Evolutionary conservation across 2,888 invertebrate species (phyloP).

Genomic region (Macrophya alboannulata): DNA sequence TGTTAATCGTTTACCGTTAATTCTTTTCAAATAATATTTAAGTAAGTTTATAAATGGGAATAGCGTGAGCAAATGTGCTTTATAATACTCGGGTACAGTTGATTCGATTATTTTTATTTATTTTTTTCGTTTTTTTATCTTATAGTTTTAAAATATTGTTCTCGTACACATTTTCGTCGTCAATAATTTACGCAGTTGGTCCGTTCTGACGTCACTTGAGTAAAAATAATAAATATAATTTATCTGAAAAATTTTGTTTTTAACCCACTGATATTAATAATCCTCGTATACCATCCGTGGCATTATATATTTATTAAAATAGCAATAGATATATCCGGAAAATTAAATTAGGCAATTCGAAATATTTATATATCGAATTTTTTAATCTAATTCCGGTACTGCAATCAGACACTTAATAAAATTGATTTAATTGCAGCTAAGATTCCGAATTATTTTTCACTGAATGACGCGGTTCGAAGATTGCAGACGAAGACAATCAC

Average conservation of each 20-base stretch:
- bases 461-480: not conserved
- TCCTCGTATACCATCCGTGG: not conserved
- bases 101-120: not conserved
- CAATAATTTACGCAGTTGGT: not conserved
- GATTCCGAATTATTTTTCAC: constrained; percentile 1
- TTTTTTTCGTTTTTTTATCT: not conserved
- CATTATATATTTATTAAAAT: not conserved
- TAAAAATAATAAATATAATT: constrained; percentile 10
- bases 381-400: not conserved
- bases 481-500: not conserved
- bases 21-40: not conserved
- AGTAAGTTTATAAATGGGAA: not conserved
- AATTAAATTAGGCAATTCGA: not conserved
- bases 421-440: not conserved
- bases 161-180: constrained; percentile 29
- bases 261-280: no score
- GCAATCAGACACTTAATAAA: not conserved
- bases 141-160: not conserved
- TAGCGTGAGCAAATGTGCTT: not conserved
- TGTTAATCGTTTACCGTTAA: not conserved
- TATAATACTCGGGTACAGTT: not conserved
- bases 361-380: not conserved
- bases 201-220: constrained; percentile 10
- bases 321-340: not conserved
- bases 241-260: not conserved